Conservation (phyloP, 1,140 invertebrate species). For the Penaeus chinensis region DNA sequence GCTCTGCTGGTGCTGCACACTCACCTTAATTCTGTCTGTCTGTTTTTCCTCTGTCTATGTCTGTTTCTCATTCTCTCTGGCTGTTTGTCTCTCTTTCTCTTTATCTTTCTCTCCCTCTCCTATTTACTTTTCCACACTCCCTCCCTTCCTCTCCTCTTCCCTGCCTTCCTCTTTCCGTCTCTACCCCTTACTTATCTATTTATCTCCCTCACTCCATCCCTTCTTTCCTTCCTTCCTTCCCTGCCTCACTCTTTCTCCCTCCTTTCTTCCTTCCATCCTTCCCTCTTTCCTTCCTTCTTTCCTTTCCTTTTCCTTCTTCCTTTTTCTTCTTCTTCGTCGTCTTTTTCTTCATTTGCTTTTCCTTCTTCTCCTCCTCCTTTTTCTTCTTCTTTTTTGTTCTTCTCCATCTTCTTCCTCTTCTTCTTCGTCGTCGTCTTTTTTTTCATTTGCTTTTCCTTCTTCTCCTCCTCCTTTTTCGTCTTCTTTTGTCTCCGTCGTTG, state of each 20-base stretch:
- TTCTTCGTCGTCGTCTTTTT: too few relatives aligned
- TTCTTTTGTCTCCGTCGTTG: too few relatives aligned
- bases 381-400: too few relatives aligned
- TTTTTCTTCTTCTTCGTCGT: too few relatives aligned
- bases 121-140: not conserved
- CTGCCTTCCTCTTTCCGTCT: not conserved
- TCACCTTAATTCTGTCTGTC: not conserved
- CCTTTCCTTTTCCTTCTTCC: too few relatives aligned
- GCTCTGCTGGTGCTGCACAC: not conserved
- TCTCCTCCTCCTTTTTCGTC: too few relatives aligned
- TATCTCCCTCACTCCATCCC: not conserved
- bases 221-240: not conserved
- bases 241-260: constrained; percentile 1
- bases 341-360: too few relatives aligned
- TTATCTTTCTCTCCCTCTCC: not conserved
- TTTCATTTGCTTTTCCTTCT: too few relatives aligned
- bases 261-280: not conserved
- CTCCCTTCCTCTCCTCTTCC: not conserved
- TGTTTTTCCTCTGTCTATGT: not conserved
- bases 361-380: too few relatives aligned
- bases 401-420: too few relatives aligned
- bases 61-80: not conserved
- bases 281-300: not conserved
- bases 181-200: not conserved
- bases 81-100: not conserved